Evolutionary conservation across 2,888 invertebrate species (phyloP).

Genomic region (Nomada fucata): DNA sequence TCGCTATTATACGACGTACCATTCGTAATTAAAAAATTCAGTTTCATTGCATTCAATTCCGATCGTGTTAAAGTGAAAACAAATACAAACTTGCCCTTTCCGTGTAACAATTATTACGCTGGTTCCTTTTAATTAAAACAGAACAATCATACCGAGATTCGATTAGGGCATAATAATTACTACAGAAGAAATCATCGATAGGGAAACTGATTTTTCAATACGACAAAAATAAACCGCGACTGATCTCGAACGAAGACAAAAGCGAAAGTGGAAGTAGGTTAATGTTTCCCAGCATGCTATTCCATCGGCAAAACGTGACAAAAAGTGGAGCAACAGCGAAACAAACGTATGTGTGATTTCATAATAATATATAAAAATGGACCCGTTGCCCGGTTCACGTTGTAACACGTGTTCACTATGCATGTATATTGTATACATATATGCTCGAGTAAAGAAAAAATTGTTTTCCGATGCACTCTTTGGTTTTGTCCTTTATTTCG

Average conservation of each 20-base stretch:
- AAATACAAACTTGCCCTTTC: too few species aligned
- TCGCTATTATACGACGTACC: too few species aligned
- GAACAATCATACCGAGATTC: too few species aligned
- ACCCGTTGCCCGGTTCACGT: neutral
- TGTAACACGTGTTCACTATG: neutral
- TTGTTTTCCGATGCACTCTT: neutral
- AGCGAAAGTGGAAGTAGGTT: neutral
- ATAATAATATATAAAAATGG: neutral
- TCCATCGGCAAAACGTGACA: neutral
- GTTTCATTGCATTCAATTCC: too few species aligned
- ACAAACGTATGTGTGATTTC: neutral
- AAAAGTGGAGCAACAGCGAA: neutral
- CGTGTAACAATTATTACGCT: too few species aligned
- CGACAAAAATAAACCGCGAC: neutral
- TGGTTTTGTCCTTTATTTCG: conserved; percentile 8
- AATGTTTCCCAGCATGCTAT: neutral
- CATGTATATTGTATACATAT: too few species aligned
- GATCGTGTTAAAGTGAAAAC: too few species aligned
- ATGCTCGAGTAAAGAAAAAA: too few species aligned
- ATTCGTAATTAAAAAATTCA: too few species aligned
- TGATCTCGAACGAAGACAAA: neutral
- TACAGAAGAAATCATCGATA: neutral
- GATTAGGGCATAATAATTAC: too few species aligned
- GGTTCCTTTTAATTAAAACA: too few species aligned
- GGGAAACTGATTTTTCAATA: neutral